phyloP scores from a whole-genome alignment of 30 jellyfish, hydroid and myxozoan species.

The Phacellophora camtschatica region DNA sequence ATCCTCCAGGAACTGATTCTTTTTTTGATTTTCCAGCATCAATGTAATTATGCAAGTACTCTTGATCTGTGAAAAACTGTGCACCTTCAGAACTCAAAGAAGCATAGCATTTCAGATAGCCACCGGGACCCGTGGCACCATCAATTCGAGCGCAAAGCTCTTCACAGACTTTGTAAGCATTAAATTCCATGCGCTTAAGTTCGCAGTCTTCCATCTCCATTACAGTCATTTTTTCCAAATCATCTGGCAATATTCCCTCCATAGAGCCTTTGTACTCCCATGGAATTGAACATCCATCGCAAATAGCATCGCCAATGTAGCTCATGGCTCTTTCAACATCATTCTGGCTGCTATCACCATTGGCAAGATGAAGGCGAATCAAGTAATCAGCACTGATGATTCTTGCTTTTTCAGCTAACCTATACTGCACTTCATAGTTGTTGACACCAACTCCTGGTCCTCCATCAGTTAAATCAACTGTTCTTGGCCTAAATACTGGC shows the following conservation, averaged over 20 bases:
- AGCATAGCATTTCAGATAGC: background rate
- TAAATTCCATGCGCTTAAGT: background rate
- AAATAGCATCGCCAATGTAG: constrained; percentile 5
- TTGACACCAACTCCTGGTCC: constrained; percentile 4
- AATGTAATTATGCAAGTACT: constrained; percentile 3
- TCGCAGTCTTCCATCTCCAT: background rate
- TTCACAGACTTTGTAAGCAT: constrained; percentile 3
- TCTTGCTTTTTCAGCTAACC: background rate
- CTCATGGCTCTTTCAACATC: background rate
- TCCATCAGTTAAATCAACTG: too few species aligned
- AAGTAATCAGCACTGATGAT: background rate
- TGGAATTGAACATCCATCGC: background rate
- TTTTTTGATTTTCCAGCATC: background rate
- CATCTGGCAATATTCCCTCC: background rate
- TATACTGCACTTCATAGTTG: background rate
- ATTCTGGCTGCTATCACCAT: constrained; percentile 6
- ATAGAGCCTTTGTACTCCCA: background rate
- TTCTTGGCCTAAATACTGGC: too few species aligned
- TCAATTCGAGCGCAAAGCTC: constrained; percentile 22
- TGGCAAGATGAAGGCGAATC: background rate
- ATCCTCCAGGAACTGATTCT: constrained; percentile 8
- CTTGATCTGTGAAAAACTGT: background rate
- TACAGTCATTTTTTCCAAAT: background rate
- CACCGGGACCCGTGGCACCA: constrained; percentile 53
- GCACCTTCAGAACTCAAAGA: background rate